Percentiles rank a stretch among this genome's conserved stretches.
phyloP scores from a whole-genome alignment of 2,888 invertebrate genomes.

The Hymenopus coronatus region DNA sequence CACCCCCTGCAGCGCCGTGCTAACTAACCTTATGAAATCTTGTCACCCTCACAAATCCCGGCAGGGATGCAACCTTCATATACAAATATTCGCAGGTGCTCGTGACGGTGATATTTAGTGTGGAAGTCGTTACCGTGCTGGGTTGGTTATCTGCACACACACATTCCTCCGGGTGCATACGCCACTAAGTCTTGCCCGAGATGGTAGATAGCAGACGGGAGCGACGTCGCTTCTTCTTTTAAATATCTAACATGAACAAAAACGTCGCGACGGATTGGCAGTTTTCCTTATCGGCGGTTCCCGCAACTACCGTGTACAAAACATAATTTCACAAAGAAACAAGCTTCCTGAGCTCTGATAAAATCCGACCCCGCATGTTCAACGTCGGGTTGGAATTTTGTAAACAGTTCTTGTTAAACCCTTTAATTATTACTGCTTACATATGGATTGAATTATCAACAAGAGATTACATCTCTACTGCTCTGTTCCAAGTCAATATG shows the following conservation, averaged over 20 bases:
- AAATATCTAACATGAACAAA: neutral
- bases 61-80: neutral
- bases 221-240: neutral
- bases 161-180: neutral
- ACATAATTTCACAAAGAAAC: neutral
- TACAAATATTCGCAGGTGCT: constrained; percentile 2
- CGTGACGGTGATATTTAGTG: neutral
- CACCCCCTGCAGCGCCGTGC: neutral
- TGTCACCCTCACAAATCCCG: neutral
- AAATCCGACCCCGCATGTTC: neutral
- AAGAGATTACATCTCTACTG: neutral
- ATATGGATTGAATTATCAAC: neutral
- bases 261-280: neutral
- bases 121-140: neutral
- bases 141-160: neutral
- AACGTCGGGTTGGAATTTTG: neutral
- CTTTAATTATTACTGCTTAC: neutral
- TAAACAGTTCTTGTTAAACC: neutral
- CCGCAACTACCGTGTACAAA: neutral
- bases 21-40: neutral
- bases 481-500: neutral
- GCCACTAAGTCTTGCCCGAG: neutral
- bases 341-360: neutral
- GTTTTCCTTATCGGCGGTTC: neutral
- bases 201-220: neutral